phyloP scores from a whole-genome alignment of 1,140 invertebrate species.

The Diorhabda carinulata region DNA sequence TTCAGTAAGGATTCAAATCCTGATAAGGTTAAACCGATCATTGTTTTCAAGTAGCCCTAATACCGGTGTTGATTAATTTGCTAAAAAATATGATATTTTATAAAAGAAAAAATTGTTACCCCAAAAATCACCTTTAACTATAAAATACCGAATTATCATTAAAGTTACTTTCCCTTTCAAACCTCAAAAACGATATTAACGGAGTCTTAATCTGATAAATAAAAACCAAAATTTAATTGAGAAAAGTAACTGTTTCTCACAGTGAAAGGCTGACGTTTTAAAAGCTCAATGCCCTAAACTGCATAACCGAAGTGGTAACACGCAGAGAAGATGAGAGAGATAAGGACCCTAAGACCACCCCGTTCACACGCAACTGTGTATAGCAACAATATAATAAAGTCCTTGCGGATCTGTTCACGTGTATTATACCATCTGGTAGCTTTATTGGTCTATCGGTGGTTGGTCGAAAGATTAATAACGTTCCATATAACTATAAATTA shows the following conservation, averaged over 20 bases:
- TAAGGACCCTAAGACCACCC: conserved; percentile 18
- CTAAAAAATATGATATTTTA: no score
- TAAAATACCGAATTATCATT: no score
- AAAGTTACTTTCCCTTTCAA: no score
- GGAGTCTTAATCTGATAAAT: neutral
- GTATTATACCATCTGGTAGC: neutral
- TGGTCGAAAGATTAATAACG: neutral
- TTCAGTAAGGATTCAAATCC: no score
- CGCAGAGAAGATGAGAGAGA: conserved; percentile 18
- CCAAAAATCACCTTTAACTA: no score
- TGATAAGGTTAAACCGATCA: no score
- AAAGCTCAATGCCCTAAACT: conserved; percentile 16
- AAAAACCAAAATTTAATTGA: neutral
- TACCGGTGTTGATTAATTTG: no score
- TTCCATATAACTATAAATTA: no score
- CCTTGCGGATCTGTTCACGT: conserved; percentile 10
- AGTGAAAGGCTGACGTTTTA: neutral
- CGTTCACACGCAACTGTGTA: conserved; percentile 20
- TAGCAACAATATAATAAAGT: conserved; percentile 11
- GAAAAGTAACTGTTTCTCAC: conserved; percentile 20
- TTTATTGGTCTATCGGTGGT: neutral
- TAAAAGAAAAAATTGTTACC: no score
- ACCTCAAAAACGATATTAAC: no score
- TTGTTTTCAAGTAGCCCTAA: no score
- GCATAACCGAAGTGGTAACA: conserved; percentile 19